Evolutionary conservation across 2,888 invertebrate genomes (phyloP).

Genomic region (Ditylenchus weischeri): DNA sequence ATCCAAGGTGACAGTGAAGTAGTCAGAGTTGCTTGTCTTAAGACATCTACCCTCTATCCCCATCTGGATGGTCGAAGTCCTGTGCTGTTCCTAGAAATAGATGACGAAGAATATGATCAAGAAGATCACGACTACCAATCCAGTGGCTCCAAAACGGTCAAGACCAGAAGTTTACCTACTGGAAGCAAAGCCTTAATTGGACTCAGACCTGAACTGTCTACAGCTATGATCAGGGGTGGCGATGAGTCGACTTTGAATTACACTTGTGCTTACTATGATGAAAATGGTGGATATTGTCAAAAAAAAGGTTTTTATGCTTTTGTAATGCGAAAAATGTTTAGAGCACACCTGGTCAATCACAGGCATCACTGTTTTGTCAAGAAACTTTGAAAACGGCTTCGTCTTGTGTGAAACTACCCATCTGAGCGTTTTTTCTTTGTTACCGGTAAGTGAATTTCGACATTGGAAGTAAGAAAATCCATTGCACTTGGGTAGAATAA

Average conservation of each 20-base stretch:
- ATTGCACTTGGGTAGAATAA: no score
- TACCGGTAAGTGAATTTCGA: slow-evolving; percentile 39
- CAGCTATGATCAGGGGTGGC: neutral
- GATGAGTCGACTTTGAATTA: slow-evolving; percentile 40
- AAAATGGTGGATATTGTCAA: slow-evolving; percentile 30
- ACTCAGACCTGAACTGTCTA: slow-evolving; percentile 34
- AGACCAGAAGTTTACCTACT: slow-evolving; percentile 8
- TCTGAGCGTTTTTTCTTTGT: slow-evolving; percentile 48
- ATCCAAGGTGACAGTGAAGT: slow-evolving; percentile 15
- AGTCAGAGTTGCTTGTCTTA: slow-evolving; percentile 30
- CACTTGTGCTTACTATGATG: slow-evolving; percentile 54
- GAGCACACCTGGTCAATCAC: slow-evolving; percentile 52
- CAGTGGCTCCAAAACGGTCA: slow-evolving; percentile 6
- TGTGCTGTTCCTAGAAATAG: slow-evolving; percentile 41
- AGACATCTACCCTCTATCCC: slow-evolving; percentile 33
- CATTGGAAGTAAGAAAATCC: neutral
- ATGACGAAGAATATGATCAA: slow-evolving; percentile 24
- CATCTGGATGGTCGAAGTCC: slow-evolving; percentile 30
- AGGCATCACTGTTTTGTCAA: slow-evolving; percentile 43
- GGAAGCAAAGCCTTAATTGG: slow-evolving; percentile 37
- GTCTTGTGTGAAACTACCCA: slow-evolving; percentile 51
- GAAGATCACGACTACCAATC: neutral
- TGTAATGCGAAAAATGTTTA: slow-evolving; percentile 9
- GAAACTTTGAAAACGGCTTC: slow-evolving; percentile 46
- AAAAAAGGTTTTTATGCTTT: neutral